These are phyloP conservation scores for Cacajao melanocephalus DNA, from an alignment of 2,797 vertebrate genomes.

Conservation along the genomic window DNA sequence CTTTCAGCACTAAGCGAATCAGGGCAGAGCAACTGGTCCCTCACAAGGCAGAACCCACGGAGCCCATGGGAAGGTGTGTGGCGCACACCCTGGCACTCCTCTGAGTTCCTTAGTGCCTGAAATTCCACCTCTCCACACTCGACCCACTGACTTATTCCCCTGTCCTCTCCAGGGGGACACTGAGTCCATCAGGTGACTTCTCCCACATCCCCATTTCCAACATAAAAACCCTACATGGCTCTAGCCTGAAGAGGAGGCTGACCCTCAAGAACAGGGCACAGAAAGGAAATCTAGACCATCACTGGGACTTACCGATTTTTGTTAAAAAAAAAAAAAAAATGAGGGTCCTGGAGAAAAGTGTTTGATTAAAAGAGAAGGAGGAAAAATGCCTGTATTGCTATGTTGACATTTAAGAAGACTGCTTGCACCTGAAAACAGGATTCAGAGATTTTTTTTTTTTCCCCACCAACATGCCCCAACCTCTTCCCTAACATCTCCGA, in stretches of 20 bases:
- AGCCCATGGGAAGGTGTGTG: fast-evolving
- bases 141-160: background rate
- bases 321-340: background rate
- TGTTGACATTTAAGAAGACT: background rate
- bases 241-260: background rate
- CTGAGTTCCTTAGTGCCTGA: background rate
- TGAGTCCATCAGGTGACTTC: background rate
- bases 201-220: background rate
- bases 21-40: background rate
- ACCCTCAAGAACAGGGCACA: background rate
- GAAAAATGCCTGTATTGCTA: background rate
- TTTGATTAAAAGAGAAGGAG: background rate
- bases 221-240: background rate
- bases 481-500: background rate
- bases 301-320: background rate
- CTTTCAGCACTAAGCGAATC: background rate
- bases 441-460: background rate
- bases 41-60: background rate
- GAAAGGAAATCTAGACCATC: background rate
- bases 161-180: no score
- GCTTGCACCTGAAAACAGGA: background rate
- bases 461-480: background rate
- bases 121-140: background rate
- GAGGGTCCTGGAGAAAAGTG: background rate
- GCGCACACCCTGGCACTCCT: fast-evolving